These are phyloP conservation scores for Proctacanthus coquilletti DNA, from an alignment of 1,140 invertebrate species.

Conservation along the genomic window DNA sequence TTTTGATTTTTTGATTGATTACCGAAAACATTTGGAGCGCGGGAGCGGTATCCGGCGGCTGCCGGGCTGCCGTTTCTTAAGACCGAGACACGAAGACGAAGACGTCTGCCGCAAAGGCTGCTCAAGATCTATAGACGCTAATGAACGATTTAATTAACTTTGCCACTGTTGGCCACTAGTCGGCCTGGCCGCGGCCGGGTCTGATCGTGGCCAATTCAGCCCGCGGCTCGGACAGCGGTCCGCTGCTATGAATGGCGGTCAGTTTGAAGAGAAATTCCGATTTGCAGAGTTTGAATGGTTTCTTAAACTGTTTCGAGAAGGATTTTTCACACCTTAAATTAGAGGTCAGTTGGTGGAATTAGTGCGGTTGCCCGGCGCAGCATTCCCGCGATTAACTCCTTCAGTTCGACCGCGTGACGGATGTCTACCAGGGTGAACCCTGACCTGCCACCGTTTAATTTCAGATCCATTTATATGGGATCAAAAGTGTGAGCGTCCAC, in stretches of 20 bases:
- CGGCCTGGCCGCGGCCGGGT: too few relatives aligned
- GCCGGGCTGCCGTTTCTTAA: too few relatives aligned
- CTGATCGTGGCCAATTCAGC: neutral
- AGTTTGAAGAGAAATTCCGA: neutral
- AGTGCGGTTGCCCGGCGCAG: too few relatives aligned
- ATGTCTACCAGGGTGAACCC: too few relatives aligned
- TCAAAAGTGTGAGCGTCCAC: too few relatives aligned
- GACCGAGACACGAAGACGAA: neutral
- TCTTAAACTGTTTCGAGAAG: neutral
- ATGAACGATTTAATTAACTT: constrained; percentile 1
- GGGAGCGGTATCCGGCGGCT: too few relatives aligned
- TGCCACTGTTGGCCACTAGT: neutral
- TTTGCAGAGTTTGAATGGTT: neutral
- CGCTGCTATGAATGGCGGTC: neutral
- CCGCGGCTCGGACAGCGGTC: neutral
- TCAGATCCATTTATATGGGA: too few relatives aligned
- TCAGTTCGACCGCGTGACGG: too few relatives aligned
- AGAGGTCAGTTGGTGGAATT: neutral
- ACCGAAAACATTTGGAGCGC: neutral
- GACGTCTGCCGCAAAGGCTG: too few relatives aligned
- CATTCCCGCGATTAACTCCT: too few relatives aligned
- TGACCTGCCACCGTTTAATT: too few relatives aligned
- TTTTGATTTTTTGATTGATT: constrained; percentile 1
- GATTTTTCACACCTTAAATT: neutral
- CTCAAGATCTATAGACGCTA: neutral